phyloP scores from a whole-genome alignment of 2,797 vertebrate genomes.

The Gallirallus australis region DNA sequence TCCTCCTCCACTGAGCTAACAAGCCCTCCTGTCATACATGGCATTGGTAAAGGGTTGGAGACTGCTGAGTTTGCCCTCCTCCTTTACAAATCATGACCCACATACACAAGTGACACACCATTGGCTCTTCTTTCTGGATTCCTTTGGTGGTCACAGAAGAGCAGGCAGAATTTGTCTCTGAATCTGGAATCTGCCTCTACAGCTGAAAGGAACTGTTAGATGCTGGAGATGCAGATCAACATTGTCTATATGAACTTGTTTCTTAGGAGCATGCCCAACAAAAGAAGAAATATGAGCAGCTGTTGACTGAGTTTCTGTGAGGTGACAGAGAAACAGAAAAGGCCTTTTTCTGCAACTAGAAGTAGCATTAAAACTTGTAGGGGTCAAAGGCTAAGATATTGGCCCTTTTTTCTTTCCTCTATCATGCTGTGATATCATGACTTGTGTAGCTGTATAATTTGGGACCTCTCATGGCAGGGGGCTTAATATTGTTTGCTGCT shows the following conservation, averaged over 20 bases:
- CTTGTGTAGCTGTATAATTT: not conserved
- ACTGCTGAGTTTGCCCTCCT: not conserved
- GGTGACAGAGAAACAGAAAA: not conserved
- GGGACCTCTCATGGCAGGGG: not conserved
- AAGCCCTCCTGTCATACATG: not conserved
- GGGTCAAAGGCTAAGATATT: not conserved
- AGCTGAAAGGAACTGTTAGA: not conserved
- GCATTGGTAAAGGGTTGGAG: not conserved
- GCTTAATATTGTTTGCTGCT: not conserved
- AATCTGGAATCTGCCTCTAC: not conserved
- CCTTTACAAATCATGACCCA: not conserved
- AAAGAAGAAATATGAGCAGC: not conserved
- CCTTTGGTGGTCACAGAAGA: not conserved
- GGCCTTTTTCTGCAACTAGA: not conserved
- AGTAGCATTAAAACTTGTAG: not conserved
- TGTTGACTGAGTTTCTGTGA: not conserved
- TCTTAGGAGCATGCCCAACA: not conserved
- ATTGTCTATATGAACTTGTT: not conserved
- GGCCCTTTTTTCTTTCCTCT: not conserved
- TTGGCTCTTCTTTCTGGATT: not conserved
- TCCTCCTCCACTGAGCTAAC: not conserved
- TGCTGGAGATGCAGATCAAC: not conserved
- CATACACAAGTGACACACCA: rapidly evolving
- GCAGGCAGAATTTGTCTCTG: not conserved
- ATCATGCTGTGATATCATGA: not conserved